Conservation (phyloP, 2,113 vertebrate genomes). For the Onychostoma macrolepis region DNA sequence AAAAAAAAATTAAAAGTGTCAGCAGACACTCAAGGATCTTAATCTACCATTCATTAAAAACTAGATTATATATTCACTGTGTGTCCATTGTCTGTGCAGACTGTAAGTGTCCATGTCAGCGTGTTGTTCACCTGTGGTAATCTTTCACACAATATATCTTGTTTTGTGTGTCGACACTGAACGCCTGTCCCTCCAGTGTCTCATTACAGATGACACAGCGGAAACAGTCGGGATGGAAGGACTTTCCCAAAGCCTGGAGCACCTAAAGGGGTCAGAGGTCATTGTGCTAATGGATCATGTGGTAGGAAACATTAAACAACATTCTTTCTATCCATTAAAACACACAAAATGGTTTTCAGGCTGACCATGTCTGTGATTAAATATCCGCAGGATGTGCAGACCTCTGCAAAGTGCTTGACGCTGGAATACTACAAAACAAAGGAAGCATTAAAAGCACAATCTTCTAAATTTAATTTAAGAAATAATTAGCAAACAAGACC, state of each 20-base stretch:
- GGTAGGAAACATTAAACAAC: not conserved
- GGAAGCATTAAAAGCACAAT: not conserved
- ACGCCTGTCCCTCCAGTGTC: slow-evolving; percentile 86
- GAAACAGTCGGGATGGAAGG: slow-evolving; percentile 91
- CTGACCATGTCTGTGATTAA: slow-evolving; percentile 91
- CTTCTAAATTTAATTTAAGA: not conserved
- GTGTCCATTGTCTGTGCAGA: slow-evolving; percentile 32
- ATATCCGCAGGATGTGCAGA: slow-evolving; percentile 87
- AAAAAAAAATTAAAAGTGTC: not conserved
- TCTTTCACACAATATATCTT: slow-evolving; percentile 92
- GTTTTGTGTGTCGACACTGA: slow-evolving; percentile 84
- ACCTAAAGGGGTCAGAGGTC: slow-evolving; percentile 74
- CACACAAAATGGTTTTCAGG: not conserved
- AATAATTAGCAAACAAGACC: not conserved
- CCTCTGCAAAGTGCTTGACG: slow-evolving; percentile 86
- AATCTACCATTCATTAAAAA: too few species aligned
- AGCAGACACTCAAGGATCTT: not conserved
- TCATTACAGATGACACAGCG: slow-evolving; percentile 86
- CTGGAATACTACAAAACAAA: slow-evolving; percentile 81
- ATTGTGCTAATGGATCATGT: not conserved
- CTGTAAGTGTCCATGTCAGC: not conserved
- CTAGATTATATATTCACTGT: not conserved
- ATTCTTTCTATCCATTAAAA: not conserved
- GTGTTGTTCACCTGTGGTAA: slow-evolving; percentile 83
- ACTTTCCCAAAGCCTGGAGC: slow-evolving; percentile 88